Conservation (phyloP, 2,888 invertebrate genomes). For the Plusia festucae region DNA sequence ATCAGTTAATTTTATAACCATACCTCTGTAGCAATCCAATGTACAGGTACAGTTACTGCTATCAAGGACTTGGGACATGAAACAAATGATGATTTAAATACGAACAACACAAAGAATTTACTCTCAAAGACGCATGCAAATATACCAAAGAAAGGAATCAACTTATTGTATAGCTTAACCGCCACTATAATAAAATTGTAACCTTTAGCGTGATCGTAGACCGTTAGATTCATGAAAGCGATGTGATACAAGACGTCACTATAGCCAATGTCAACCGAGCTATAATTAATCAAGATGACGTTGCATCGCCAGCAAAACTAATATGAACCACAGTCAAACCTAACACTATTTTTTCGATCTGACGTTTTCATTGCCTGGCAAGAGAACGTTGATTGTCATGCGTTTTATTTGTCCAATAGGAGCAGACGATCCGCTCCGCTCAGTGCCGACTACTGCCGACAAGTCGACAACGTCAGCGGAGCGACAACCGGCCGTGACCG, state of each 20-base stretch:
- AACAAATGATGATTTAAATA: neutral
- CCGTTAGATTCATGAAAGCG: conserved; percentile 22
- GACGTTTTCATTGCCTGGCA: conserved; percentile 8
- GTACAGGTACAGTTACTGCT: neutral
- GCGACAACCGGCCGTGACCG: conserved; percentile 85
- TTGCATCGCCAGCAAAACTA: conserved; percentile 2
- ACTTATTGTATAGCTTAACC: conserved; percentile 15
- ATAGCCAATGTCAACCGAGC: conserved; percentile 24
- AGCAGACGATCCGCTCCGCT: conserved; percentile 37
- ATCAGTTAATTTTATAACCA: too few relatives aligned
- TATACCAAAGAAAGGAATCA: neutral
- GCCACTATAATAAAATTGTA: conserved; percentile 23
- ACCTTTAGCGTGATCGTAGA: conserved; percentile 24
- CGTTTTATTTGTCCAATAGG: conserved; percentile 34
- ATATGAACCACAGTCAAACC: conserved; percentile 4
- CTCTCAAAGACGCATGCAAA: conserved; percentile 8
- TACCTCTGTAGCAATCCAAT: too few relatives aligned
- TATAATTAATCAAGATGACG: conserved; percentile 16
- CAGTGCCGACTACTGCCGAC: conserved; percentile 50
- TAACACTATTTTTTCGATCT: neutral
- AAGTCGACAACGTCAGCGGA: conserved; percentile 61
- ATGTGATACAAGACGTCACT: conserved; percentile 13
- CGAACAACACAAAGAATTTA: neutral
- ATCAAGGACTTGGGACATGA: conserved; percentile 1
- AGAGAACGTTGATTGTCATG: conserved; percentile 16